phyloP scores from a whole-genome alignment of 2,797 vertebrate species.

The Acridotheres tristis region DNA sequence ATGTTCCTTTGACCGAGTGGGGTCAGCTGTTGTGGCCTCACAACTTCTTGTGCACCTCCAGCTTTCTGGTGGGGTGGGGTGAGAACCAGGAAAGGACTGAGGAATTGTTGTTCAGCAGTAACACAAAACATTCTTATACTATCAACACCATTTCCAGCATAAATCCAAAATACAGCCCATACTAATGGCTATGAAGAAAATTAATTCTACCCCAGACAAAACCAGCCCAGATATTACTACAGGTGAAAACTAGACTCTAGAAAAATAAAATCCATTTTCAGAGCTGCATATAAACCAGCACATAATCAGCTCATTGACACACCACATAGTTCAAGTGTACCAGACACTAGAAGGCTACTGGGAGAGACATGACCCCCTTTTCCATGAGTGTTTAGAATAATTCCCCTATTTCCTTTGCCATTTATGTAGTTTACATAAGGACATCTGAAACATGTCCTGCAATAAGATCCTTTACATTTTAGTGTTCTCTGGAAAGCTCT shows the following conservation, averaged over 20 bases:
- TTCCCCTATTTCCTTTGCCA: background rate
- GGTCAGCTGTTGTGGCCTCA: background rate
- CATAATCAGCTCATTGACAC: background rate
- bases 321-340: fast-evolving
- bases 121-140: background rate
- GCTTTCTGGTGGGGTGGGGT: background rate
- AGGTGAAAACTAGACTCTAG: background rate
- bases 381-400: fast-evolving
- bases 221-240: background rate
- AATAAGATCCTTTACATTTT: background rate
- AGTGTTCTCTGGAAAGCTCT: background rate
- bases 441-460: background rate
- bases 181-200: background rate
- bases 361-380: background rate
- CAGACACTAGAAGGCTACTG: background rate
- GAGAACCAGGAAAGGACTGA: background rate
- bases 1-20: background rate
- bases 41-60: background rate
- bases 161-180: background rate
- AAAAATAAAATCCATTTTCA: background rate
- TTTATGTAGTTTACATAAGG: background rate
- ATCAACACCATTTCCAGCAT: background rate
- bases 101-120: background rate
- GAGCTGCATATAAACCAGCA: background rate
- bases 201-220: background rate